Percentiles rank a stretch among this genome's conserved stretches.
Evolutionary conservation across 2,113 vertebrate species (phyloP).

Genomic region (Serilophus lunatus): DNA sequence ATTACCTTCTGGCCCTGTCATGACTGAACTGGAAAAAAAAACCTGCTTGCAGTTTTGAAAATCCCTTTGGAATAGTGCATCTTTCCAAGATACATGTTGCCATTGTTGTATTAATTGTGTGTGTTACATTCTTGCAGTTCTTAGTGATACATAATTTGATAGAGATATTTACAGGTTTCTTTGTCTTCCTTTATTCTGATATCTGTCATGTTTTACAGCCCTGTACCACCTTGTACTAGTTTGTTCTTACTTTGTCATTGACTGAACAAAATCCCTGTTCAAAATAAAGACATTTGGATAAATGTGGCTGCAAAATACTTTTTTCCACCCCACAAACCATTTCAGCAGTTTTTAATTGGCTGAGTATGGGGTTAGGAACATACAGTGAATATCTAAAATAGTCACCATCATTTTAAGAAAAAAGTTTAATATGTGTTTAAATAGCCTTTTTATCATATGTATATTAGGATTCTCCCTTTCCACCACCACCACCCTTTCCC

Average conservation of each 20-base stretch:
- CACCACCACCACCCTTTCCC: not conserved
- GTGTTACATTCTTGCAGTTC: not conserved
- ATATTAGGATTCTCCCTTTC: slow-evolving; percentile 35
- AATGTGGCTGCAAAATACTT: slow-evolving; percentile 38
- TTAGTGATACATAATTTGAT: not conserved
- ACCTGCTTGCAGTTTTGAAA: slow-evolving; percentile 55
- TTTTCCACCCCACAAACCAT: not conserved
- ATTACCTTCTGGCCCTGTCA: slow-evolving; percentile 97
- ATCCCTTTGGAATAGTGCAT: slow-evolving; percentile 58
- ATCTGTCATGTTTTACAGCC: not conserved
- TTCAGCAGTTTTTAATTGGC: not conserved
- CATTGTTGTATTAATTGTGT: slow-evolving; percentile 15
- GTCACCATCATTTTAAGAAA: not conserved
- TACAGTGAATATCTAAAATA: slow-evolving; percentile 34
- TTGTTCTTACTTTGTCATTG: slow-evolving; percentile 33
- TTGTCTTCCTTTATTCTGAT: not conserved
- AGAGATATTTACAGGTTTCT: slow-evolving; percentile 19
- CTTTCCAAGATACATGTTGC: slow-evolving; percentile 31
- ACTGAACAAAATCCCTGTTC: slow-evolving; percentile 45
- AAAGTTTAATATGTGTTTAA: slow-evolving; percentile 4
- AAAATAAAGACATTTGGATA: not conserved
- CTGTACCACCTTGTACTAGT: slow-evolving; percentile 20
- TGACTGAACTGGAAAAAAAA: slow-evolving; percentile 75
- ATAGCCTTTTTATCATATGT: slow-evolving; percentile 30
- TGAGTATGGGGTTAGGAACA: not conserved